Base-by-base conservation (phyloP, 1,140 invertebrate genomes). In the Zaprionus nigranus region DNA sequence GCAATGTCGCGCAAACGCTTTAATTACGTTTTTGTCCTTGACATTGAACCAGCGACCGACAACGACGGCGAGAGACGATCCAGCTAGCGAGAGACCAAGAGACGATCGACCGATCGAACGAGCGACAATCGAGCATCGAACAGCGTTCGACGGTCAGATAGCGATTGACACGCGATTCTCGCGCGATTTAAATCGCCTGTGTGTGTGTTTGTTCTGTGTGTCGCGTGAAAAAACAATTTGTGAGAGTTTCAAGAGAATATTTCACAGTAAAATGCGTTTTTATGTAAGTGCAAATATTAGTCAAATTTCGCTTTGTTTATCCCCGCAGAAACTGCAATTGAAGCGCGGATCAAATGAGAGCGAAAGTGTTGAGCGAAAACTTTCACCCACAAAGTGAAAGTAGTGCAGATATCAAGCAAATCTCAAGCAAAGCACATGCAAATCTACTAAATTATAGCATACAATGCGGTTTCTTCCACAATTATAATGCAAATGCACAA, bases 21-120 rank as follows among this genome's bases (percentile, higher is more conserved):
- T 90, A 90, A 90, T 90, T 90, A 90, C 81, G 76, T 80, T 90
- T 90, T 90, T 90, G 85, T 90, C 85, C 85, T 90, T 90, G 85
- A 90, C 85, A 90, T 85, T 90, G 79, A 86, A 74, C 62, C 78
- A 62, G 68, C 78, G 56, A 65, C 22, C 38, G 26, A 54, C 49
- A 22, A 63, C 51, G n/a, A 63, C 69, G 36, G 62, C 62, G 13
- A 72, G 36, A 17, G 17, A 49, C 46, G 46, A 49, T 49, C 46
- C 2, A 51, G 4, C 46, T 7, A 24, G 12, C 46, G 20, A 24
- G 9, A 20, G 9, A 49, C 46, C 46, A 20, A 51, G 9, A 1
- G 4, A 49, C 43, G n/a, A 49, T 49, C 17, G 46, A 22, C 15
- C 13, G 12, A 40, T n/a, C 38, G 38, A 40, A n/a, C 20, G 20